Base-by-base conservation (phyloP, 2,888 invertebrate species). In the Chrysolina americana region DNA sequence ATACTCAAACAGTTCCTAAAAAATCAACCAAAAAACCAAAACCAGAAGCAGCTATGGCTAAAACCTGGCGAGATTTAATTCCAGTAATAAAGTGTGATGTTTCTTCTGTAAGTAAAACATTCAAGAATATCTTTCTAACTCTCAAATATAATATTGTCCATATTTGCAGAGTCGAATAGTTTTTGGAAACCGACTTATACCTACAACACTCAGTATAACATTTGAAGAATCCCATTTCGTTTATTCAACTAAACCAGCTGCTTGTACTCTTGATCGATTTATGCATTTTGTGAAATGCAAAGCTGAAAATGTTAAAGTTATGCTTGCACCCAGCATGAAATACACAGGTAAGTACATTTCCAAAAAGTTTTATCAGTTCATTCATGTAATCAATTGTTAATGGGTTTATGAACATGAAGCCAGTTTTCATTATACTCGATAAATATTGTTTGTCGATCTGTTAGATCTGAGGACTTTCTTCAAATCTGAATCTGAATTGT, bases 81-180 rank as follows among this genome's bases (percentile, higher is more conserved):
- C 98, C 98, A 47, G 97, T 98, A 70, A 98, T 98, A 76, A 98
- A 98, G 90, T 91, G 97, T 79, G 98, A 98, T 86, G 93, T 99
- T 68, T 95, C 95, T 81, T 94, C 96, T 44, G 93, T 93, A 87
- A 89, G 91, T 89, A 44, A n/a, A n/a, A 23, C 66, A 11, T 53
- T 28, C 5, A n/a, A 2, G 10, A 59, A 28, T 68, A 41, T 17
- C 74, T 70, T 53, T 59, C 17, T 59, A 44, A 44, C 65, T 66
- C 62, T 41, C 0, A 41, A 44, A 62, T 68, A 47, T 65, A 59
- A 41, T 0, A 13, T 50, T 66, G 53, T 77, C 65, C 28, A 75
- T 68, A 78, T 78, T 88, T 88, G 44, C 85, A 94, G 93, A 97
- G 97, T 65, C 93, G 98, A 77, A 91, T 98, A 78, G 96, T 98